Evolutionary conservation across 2,888 invertebrate genomes (phyloP), one percentile per base, ranked within the genome.

Genomic region (Cantharis flavilabris): DNA sequence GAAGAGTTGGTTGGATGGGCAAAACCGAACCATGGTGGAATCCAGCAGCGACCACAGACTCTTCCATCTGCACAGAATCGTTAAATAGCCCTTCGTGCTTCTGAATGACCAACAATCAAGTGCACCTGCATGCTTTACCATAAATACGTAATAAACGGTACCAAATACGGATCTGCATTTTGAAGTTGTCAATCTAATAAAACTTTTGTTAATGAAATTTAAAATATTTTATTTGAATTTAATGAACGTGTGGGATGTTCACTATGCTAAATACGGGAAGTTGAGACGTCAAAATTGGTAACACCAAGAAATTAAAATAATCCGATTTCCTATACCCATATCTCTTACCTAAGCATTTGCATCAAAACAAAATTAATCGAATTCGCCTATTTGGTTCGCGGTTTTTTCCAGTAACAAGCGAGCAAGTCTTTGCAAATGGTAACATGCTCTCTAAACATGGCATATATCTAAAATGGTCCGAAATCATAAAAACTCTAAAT

Each of bases 161-260:
- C 76, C 79, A 79, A 79, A 79, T 79, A 79, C 74, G 76, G 79
- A 49, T 49, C 49, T 49, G 49, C n/a, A 49, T 49, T 49, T 49
- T 49, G 0, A 49, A 49, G n/a, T 49, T 49, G 49, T n/a, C 33
- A 49, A n/a, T 49, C n/a, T 49, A 49, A n/a, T 49, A 49, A 49
- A 49, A 49, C 49, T 49, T 49, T 49, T 49, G 49, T 49, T 49
- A 49, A 49, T 49, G 49, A 49, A 49, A 49, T 49, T 49, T 49
- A 13, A 49, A 49, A 7, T 49, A n/a, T 49, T 49, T 49, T 49
- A n/a, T 49, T 49, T 7, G n/a, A n/a, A 49, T 49, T n/a, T 49
- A 49, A 49, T 49, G 49, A 49, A 49, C 1, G 49, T 49, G 49
- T 49, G 49, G 49, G 49, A 49, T 9, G 49, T n/a, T n/a, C 49